Evolutionary conservation across 2,888 invertebrate species (phyloP).

Genomic region (Esperia sulphurella): DNA sequence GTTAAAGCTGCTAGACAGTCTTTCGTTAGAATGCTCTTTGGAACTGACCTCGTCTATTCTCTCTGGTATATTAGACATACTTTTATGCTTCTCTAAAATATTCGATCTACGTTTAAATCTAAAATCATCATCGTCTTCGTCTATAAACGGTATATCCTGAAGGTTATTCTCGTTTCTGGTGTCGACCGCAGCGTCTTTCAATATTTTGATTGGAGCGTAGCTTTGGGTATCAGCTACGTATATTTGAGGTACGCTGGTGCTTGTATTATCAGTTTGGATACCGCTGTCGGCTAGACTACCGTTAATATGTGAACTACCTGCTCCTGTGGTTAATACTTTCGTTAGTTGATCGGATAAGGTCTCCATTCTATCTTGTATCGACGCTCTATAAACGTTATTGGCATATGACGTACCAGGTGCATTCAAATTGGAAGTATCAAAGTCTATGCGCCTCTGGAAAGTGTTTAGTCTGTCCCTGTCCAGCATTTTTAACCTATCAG

Average conservation of each 20-base stretch:
- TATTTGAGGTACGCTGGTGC: slow-evolving; percentile 69
- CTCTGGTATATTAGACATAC: slow-evolving; percentile 69
- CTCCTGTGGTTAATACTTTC: slow-evolving; percentile 64
- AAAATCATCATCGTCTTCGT: slow-evolving; percentile 63
- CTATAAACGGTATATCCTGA: slow-evolving; percentile 72
- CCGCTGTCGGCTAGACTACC: slow-evolving; percentile 72
- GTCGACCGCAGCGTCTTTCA: slow-evolving; percentile 68
- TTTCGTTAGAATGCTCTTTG: slow-evolving; percentile 50
- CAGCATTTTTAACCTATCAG: slow-evolving; percentile 57
- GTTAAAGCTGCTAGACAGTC: slow-evolving; percentile 59
- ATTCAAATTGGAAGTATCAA: slow-evolving; percentile 55
- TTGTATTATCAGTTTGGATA: slow-evolving; percentile 71
- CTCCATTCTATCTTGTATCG: slow-evolving; percentile 62
- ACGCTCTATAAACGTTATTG: slow-evolving; percentile 50
- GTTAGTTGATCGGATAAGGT: slow-evolving; percentile 63
- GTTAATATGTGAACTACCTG: slow-evolving; percentile 68
- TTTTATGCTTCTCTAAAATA: slow-evolving; percentile 62
- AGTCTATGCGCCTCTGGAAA: slow-evolving; percentile 63
- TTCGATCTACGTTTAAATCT: slow-evolving; percentile 44
- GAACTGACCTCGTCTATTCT: slow-evolving; percentile 55
- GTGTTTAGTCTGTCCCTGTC: slow-evolving; percentile 53
- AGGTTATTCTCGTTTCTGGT: slow-evolving; percentile 69
- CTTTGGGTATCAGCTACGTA: slow-evolving; percentile 47
- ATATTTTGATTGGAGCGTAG: slow-evolving; percentile 35
- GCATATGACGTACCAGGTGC: slow-evolving; percentile 56